These are phyloP conservation scores for Acronicta aceris DNA, from an alignment of 2,888 invertebrate species.

Conservation along the genomic window DNA sequence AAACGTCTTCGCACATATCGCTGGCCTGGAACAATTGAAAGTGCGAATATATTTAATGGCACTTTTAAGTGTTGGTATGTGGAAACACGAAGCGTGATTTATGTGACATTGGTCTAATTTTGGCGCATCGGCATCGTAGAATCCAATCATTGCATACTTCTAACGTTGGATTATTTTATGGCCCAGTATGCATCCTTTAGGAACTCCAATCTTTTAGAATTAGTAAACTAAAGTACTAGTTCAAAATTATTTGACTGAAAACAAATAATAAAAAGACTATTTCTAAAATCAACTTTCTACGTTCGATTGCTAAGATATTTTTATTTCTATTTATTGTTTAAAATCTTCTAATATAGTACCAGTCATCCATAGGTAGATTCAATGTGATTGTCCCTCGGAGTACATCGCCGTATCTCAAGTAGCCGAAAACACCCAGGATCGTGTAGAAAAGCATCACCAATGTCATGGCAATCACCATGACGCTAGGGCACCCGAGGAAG, in stretches of 20 bases:
- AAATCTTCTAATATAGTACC: slow-evolving; percentile 82
- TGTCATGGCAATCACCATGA: slow-evolving; percentile 95
- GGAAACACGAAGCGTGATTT: background rate
- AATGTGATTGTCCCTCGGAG: slow-evolving; percentile 94
- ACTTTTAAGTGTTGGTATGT: background rate
- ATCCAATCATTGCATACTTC: no score
- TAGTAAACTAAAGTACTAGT: no score
- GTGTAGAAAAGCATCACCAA: slow-evolving; percentile 94
- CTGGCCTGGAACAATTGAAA: slow-evolving; percentile 88
- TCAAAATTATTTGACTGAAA: no score
- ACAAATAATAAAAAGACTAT: no score
- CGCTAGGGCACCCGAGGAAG: slow-evolving; percentile 94
- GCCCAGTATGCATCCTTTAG: background rate
- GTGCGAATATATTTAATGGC: background rate
- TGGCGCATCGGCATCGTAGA: background rate
- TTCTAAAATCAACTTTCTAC: no score
- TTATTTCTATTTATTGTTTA: no score
- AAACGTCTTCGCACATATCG: slow-evolving; percentile 93
- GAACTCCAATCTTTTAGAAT: no score
- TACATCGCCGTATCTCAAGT: slow-evolving; percentile 93
- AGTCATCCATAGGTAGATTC: slow-evolving; percentile 92
- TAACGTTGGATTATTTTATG: no score
- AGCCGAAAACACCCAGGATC: slow-evolving; percentile 96
- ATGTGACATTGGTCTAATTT: background rate
- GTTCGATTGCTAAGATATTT: no score